Base-by-base conservation (phyloP, 1,140 invertebrate genomes). In the Polyergus mexicanus region DNA sequence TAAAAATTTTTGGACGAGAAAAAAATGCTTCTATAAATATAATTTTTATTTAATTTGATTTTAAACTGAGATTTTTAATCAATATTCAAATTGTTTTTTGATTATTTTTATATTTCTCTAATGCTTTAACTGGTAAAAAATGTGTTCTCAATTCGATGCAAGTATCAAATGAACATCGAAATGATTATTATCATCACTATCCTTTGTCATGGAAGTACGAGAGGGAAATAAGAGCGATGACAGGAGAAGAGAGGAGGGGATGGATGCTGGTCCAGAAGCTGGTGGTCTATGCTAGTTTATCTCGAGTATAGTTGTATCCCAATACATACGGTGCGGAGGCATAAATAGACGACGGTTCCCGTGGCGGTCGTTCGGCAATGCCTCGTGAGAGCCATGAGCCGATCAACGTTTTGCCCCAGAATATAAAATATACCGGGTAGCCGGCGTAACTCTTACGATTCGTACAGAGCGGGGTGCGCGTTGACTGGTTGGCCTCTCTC, bases 361-460 rank as follows among this genome's bases (percentile, higher is more conserved):
- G 84, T 32, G 89, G 69, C 84, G 89, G 28, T 91, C 89, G 89
- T 91, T 90, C 60, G 25, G 56, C 19, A 32, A 58, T 51, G 68
- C 69, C 89, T 76, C 89, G 32, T 75, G 86, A 84, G 76, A 56
- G 63, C 76, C 75, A 77, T 83, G 86, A 86, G 58, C 86, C 86
- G 88, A 87, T 90, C 88, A 72, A 87, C 80, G 85, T 68, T 66
- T 71, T 86, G 74, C 35, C 22, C 25, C 58, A 41, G 89, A 85
- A 90, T 90, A 90, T 90, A 88, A 90, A 90, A 87, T 85, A 66
- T 83, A 90, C 76, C 71, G 87, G 63, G 47, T 54, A 47, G 47
- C 32, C 51, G 47, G 11, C 78, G 58, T 86, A 84, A 84, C 60
- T 65, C 69, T 71, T 86, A 86, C 58, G 47, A 83, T 83, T 13